phyloP scores from a whole-genome alignment of 2,113 vertebrate genomes.

The Morone chrysops region DNA sequence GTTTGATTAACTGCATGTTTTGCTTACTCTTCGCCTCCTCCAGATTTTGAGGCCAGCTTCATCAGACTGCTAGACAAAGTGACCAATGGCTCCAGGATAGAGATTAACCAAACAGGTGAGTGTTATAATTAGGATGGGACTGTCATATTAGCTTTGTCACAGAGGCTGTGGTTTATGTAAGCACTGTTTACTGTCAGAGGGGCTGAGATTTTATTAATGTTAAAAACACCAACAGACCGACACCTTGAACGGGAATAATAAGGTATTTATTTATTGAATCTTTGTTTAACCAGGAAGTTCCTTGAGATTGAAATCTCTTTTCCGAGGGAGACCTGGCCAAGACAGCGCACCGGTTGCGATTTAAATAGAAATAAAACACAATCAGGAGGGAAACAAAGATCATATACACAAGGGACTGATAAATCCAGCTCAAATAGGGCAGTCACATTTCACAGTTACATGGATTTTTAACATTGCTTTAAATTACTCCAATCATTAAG shows the following conservation, averaged over 20 bases:
- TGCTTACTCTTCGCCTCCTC: not conserved
- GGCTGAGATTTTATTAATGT: not conserved
- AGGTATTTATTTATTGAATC: too few relatives aligned
- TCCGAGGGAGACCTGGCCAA: too few relatives aligned
- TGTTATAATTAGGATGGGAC: not conserved
- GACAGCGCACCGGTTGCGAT: too few relatives aligned
- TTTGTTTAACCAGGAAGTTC: too few relatives aligned
- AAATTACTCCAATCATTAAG: too few relatives aligned
- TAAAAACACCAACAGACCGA: not conserved
- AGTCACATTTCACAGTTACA: too few relatives aligned
- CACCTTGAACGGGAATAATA: not conserved
- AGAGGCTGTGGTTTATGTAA: not conserved
- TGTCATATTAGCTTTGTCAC: not conserved
- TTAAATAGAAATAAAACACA: too few relatives aligned
- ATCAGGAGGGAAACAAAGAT: too few relatives aligned
- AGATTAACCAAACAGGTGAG: constrained; percentile 98
- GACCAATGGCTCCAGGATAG: constrained; percentile 95
- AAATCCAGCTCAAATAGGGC: too few relatives aligned
- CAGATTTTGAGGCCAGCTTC: constrained; percentile 98
- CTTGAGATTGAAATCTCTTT: too few relatives aligned
- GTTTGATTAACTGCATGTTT: not conserved
- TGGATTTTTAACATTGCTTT: too few relatives aligned
- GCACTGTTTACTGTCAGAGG: constrained; percentile 17
- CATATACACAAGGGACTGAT: too few relatives aligned
- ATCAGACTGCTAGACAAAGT: constrained; percentile 96